A percentile compares a stretch with the other conserved stretches of the same genome.
Conservation (phyloP, 2,797 vertebrate genomes). For the Threskiornis aethiopicus region DNA sequence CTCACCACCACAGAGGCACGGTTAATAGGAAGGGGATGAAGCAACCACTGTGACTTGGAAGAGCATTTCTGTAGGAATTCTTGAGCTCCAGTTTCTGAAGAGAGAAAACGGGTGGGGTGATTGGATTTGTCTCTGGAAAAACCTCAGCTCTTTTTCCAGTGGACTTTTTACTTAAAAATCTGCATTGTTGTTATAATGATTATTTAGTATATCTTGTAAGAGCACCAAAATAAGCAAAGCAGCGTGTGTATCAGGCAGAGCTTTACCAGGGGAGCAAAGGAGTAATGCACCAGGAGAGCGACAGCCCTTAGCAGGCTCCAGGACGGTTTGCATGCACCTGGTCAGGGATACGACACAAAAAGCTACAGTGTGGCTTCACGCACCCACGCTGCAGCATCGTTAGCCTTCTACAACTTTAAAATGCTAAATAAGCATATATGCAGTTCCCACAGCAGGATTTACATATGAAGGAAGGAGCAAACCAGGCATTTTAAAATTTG, state of each 20-base stretch:
- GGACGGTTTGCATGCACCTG: background rate
- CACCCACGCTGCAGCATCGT: background rate
- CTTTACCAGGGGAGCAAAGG: background rate
- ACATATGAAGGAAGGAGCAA: background rate
- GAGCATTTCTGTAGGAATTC: background rate
- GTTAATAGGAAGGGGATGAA: background rate
- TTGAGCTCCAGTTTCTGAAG: background rate
- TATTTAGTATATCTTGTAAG: background rate
- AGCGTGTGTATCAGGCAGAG: background rate
- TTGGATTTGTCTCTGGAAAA: background rate
- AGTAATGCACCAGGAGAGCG: fast-evolving
- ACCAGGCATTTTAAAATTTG: background rate
- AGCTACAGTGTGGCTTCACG: background rate
- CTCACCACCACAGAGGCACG: background rate
- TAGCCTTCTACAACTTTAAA: background rate
- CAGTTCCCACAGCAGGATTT: background rate
- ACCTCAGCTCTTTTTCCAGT: background rate
- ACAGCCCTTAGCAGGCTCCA: background rate
- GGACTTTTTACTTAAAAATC: background rate
- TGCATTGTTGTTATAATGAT: background rate
- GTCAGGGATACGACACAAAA: background rate
- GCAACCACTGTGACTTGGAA: background rate
- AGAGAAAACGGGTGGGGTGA: background rate
- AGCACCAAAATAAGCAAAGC: background rate
- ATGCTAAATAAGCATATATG: background rate